A percentile compares a stretch with the other conserved stretches of the same genome.
phyloP scores from a whole-genome alignment of 1,140 invertebrate genomes.

The Drosophila mayri region DNA sequence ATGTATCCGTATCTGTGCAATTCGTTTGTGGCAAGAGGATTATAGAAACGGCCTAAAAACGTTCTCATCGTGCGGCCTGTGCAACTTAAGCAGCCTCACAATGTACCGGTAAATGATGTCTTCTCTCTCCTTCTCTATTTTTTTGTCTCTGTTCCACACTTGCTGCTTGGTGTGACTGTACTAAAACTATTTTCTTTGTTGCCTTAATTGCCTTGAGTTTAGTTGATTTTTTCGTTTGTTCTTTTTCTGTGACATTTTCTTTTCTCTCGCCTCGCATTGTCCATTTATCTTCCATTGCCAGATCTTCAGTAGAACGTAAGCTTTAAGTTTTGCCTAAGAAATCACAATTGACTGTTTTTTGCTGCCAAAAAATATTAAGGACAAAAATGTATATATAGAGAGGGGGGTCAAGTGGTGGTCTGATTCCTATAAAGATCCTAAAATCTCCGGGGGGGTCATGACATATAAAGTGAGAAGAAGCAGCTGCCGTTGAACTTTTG shows the following conservation, averaged over 20 bases:
- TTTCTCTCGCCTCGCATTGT: conserved; percentile 42
- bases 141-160: conserved; percentile 27
- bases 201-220: conserved; percentile 13
- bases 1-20: conserved; percentile 45
- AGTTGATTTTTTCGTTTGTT: conserved; percentile 7
- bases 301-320: conserved; percentile 44
- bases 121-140: conserved; percentile 18
- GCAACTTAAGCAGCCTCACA: conserved; percentile 79
- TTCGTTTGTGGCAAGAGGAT: conserved; percentile 56
- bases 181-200: conserved; percentile 22
- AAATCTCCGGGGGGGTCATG: conserved; percentile 7
- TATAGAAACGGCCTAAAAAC: conserved; percentile 76
- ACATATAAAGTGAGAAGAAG: conserved; percentile 11
- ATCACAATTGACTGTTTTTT: conserved; percentile 45
- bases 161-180: conserved; percentile 41
- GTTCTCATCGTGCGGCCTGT: conserved; percentile 80
- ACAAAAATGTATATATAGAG: background rate
- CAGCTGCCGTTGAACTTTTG: conserved; percentile 21
- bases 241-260: conserved; percentile 16
- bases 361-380: conserved; percentile 21
- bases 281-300: conserved; percentile 36
- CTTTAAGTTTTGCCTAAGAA: conserved; percentile 40
- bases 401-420: conserved; percentile 27
- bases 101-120: conserved; percentile 80
- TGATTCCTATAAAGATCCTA: conserved; percentile 28